Base-by-base conservation (phyloP, 2,113 vertebrate genomes). In the Corapipo altera region DNA sequence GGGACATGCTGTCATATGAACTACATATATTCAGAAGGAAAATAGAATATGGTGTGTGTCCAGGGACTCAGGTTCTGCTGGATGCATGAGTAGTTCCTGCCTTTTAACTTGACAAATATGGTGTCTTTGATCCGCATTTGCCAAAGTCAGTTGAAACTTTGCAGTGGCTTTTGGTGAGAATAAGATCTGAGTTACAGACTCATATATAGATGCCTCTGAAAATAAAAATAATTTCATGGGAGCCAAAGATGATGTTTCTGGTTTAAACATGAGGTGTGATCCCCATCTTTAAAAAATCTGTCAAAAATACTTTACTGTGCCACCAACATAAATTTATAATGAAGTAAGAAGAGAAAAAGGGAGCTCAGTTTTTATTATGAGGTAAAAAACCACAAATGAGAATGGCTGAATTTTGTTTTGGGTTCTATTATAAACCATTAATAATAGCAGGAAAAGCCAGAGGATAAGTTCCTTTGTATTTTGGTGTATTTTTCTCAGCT, bases 391-490 rank as follows among this genome's bases (percentile, higher is more conserved):
- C 65, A 81, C 70, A 90, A 72, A 77, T 91, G 73, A 89, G 59
- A 94, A 85, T 43, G 52, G 20, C 44, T 83, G 61, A 89, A 55
- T 81, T 89, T 94, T 96, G 88, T 88, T 95, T 97, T 75, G 79
- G 52, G n/a, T 82, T 96, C 83, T 87, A 79, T 94, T 97, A 90
- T 88, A 96, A 91, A 88, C 93, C 49, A 33, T 87, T 96, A 94
- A 95, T 94, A 97, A 96, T 95, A 90, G 71, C 79, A 95, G 96
- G 88, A 97, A 97, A 95, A 96, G 73, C 77, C 83, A 95, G 70
- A 94, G 90, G 90, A 93, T 91, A 96, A 94, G 89, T 95, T 96
- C 91, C 70, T 97, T 96, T 97, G 93, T 96, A 85, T 97, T 96
- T 93, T 62, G 62, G 62, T 93, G 75, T 91, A 58, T 95, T 95